Evolutionary conservation across 2,797 vertebrate species (phyloP).

Genomic region (Coendou prehensilis): DNA sequence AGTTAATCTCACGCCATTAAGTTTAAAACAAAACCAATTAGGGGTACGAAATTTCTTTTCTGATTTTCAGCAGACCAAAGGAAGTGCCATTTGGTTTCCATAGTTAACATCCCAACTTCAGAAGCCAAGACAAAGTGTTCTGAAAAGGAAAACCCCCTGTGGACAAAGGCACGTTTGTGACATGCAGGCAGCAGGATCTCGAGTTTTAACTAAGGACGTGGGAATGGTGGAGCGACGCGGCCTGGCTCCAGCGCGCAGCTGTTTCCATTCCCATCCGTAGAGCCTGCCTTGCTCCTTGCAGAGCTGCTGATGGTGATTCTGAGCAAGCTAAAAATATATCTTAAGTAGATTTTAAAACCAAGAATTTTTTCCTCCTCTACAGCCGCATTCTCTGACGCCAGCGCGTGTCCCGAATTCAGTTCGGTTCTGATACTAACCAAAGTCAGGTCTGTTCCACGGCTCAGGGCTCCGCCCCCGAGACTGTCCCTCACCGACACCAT

Average conservation of each 20-base stretch:
- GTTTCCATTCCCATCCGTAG: neutral
- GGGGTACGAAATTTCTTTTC: neutral
- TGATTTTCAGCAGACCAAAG: slow-evolving; percentile 7
- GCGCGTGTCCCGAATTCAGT: neutral
- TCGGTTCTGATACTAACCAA: neutral
- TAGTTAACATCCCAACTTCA: neutral
- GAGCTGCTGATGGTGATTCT: neutral
- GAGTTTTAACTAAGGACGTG: neutral
- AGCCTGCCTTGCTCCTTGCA: neutral
- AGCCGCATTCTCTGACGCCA: neutral
- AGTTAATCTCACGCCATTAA: neutral
- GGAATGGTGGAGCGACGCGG: neutral
- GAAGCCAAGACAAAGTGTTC: neutral
- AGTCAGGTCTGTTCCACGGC: neutral
- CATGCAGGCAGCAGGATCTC: neutral
- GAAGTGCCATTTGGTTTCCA: neutral
- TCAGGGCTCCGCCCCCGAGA: neutral
- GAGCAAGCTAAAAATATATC: neutral
- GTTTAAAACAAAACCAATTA: neutral
- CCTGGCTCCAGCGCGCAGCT: no score
- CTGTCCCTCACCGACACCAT: neutral
- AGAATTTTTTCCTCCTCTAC: neutral
- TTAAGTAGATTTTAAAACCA: neutral
- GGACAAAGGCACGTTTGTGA: neutral
- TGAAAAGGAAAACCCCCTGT: neutral